Base-by-base conservation (phyloP, 1,140 invertebrate species). In the Pachypeltis micranthus region DNA sequence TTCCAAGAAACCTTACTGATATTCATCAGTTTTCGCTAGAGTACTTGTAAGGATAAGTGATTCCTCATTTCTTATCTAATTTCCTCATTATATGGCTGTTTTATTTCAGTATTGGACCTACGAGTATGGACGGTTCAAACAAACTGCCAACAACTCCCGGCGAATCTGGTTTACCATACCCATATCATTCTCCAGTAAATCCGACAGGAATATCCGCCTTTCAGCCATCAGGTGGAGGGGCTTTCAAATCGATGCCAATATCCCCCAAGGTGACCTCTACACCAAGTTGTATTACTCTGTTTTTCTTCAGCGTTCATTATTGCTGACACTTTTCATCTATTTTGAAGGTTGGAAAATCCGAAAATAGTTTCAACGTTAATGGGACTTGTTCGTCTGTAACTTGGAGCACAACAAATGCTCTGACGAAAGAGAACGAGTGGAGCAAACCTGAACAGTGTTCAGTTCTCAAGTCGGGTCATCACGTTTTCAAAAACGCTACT, bases 201-300 rank as follows among this genome's bases (percentile, higher is more conserved):
- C 88, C 87, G 39, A 83, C 81, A 47, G 87, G 87, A 54, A 81
- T 88, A 62, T 84, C 85, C 67, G 85, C 85, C 68, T 92, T 92
- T 75, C 89, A 92, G 75, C 88, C 89, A 4, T 90, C 87, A 60
- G 88, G 89, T 47, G 87, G 88, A 24, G 74, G 76, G 25, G 90
- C 90, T 47, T 93, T 93, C 70, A 90, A 91, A 75, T 88, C 87
- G 10, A 90, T 90, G 79, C 88, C 89, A 2, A 75, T 79, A 44
- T 83, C 81, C 21, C 81, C 81, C 0, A 81, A 82, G 74, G 75
- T 81, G 63, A 69, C 59, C 44, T 23, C 59, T 47, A 51, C 10
- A 10, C 47, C 12, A n/a, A n/a, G n/a, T n/a, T n/a, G n/a, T 7
- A 39, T 39, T 16, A 16, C 31, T 39, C 47, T 21, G 47, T 10